Conservation (phyloP, 2,113 vertebrate species). For the Cnemophilus loriae region DNA sequence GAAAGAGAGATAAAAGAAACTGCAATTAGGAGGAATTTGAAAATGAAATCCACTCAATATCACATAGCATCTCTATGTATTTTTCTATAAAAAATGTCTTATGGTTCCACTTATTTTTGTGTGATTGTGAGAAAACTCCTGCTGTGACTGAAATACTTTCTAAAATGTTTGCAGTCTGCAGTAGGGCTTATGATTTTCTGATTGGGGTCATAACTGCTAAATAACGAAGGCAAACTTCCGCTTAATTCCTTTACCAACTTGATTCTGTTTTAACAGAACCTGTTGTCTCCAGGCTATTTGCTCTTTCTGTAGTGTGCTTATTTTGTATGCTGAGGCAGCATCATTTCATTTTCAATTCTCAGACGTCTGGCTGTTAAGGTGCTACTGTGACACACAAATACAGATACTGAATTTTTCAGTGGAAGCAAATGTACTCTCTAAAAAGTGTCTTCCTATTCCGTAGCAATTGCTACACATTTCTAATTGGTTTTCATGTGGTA, state of each 20-base stretch:
- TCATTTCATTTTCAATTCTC: constrained; percentile 7
- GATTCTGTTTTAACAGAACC: background rate
- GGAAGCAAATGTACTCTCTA: background rate
- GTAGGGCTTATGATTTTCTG: background rate
- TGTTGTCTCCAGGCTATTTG: background rate
- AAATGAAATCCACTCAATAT: background rate
- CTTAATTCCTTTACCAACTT: background rate
- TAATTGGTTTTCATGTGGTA: background rate
- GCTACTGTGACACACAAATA: background rate
- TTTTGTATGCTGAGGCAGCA: constrained; percentile 21
- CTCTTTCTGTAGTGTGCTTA: background rate
- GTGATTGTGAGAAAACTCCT: background rate
- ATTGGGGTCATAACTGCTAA: background rate
- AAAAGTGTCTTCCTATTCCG: background rate
- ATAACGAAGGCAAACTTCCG: background rate
- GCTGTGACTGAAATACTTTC: background rate
- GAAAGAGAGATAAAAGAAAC: background rate
- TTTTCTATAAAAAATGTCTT: background rate
- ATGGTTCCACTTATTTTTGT: background rate
- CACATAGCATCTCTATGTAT: no score
- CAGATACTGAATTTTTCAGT: background rate
- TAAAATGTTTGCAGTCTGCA: background rate
- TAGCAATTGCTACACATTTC: background rate
- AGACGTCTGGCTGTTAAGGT: background rate
- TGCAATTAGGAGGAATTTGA: background rate